These are phyloP conservation scores for Brienomyrus brachyistius DNA, from an alignment of 2,113 vertebrate genomes.

Conservation along the genomic window DNA sequence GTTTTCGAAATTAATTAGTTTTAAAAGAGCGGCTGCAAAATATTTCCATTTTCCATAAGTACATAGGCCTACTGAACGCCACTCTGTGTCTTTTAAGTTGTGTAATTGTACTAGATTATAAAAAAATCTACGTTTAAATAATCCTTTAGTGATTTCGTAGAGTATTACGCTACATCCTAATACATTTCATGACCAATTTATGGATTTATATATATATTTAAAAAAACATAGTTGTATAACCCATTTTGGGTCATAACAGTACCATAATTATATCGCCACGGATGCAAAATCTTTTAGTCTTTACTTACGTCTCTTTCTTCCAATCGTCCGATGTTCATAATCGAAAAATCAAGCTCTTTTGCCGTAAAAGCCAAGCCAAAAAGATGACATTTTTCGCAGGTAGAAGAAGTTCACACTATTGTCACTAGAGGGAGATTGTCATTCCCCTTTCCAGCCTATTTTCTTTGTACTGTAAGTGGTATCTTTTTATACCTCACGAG, in stretches of 20 bases:
- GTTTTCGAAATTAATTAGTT: neutral
- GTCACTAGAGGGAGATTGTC: slow-evolving; percentile 41
- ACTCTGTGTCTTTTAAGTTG: neutral
- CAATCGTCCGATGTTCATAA: neutral
- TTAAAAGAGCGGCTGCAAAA: neutral
- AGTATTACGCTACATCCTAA: neutral
- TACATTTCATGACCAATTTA: neutral
- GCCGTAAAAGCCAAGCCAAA: neutral
- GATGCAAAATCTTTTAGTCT: neutral
- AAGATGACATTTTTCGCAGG: slow-evolving; percentile 4
- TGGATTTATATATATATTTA: neutral
- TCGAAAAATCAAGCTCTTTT: neutral
- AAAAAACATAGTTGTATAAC: neutral
- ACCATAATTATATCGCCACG: neutral
- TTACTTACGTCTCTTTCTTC: neutral
- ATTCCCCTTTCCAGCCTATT: slow-evolving; percentile 26
- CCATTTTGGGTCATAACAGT: neutral
- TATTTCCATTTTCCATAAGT: neutral
- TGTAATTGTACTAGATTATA: neutral
- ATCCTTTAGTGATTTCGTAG: neutral
- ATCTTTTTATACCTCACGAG: slow-evolving; percentile 31
- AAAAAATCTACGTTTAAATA: neutral
- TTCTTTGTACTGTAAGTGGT: slow-evolving; percentile 30
- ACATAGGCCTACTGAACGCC: neutral
- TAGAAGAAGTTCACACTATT: slow-evolving; percentile 35